phyloP scores from a whole-genome alignment of 2,888 invertebrate species.

The Oxyscelio sp. region DNA sequence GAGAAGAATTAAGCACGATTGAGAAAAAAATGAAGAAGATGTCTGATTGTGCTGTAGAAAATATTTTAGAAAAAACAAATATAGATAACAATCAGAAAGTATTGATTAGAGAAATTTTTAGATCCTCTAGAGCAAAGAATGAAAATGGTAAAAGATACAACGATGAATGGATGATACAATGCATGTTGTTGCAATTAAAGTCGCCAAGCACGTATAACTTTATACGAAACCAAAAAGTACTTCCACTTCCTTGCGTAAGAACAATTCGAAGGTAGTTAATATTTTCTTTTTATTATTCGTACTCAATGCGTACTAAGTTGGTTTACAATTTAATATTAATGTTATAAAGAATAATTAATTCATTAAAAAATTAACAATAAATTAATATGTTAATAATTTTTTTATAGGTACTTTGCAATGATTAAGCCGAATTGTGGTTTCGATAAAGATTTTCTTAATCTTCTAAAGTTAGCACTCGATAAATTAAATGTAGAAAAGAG shows the following conservation, averaged over 20 bases:
- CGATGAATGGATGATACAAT: conserved; percentile 50
- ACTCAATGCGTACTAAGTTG: too few relatives aligned
- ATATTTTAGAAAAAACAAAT: conserved; percentile 12
- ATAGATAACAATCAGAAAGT: conserved; percentile 11
- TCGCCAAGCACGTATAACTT: conserved; percentile 34
- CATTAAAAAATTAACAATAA: background rate
- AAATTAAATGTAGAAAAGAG: conserved; percentile 2
- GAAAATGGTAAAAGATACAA: conserved; percentile 33
- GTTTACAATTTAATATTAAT: too few relatives aligned
- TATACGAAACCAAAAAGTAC: conserved; percentile 18
- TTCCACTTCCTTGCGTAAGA: conserved; percentile 28
- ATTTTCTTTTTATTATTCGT: conserved; percentile 6
- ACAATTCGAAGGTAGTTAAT: conserved; percentile 26
- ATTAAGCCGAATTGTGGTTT: conserved; percentile 38
- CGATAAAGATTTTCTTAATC: conserved; percentile 18
- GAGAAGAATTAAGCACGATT: background rate
- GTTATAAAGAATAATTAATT: too few relatives aligned
- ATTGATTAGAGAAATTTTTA: conserved; percentile 38
- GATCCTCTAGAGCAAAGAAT: conserved; percentile 21
- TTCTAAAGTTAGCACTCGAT: conserved; percentile 16
- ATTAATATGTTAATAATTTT: background rate
- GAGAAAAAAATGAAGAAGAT: conserved; percentile 16
- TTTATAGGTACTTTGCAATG: too few relatives aligned
- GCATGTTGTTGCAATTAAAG: conserved; percentile 41
- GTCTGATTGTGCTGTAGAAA: background rate